Percentiles rank a stretch among this genome's conserved stretches.
phyloP scores from a whole-genome alignment of 2,797 vertebrate species.

The Valencia hispanica region DNA sequence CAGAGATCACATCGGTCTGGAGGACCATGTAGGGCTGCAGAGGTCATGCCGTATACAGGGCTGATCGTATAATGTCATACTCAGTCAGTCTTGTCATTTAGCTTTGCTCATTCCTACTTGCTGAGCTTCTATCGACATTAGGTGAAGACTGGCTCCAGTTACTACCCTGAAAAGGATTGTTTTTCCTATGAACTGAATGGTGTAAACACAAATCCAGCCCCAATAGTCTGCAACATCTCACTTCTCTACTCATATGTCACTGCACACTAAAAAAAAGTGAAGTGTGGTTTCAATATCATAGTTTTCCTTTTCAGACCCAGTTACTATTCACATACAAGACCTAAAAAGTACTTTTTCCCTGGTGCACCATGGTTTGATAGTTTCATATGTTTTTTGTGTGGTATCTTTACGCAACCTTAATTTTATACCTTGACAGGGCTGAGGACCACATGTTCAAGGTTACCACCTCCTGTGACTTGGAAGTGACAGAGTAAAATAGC shows the following conservation, averaged over 20 bases:
- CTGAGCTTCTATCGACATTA: slow-evolving; percentile 18
- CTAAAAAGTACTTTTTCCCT: not conserved
- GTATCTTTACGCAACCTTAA: too few species aligned
- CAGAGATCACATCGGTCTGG: slow-evolving; percentile 38
- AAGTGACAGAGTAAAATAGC: not conserved
- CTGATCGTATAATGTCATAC: slow-evolving; percentile 21
- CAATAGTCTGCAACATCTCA: slow-evolving; percentile 28
- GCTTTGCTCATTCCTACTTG: slow-evolving; percentile 21
- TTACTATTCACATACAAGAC: not conserved
- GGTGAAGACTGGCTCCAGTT: slow-evolving; percentile 1
- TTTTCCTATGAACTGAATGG: not conserved
- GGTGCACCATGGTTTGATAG: not conserved
- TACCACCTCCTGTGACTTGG: slow-evolving; percentile 31
- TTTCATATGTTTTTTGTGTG: not conserved
- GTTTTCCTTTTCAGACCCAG: not conserved
- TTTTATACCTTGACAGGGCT: not conserved
- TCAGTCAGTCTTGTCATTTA: slow-evolving; percentile 12
- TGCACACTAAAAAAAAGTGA: too few species aligned
- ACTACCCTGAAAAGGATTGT: slow-evolving; percentile 29
- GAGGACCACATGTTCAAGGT: slow-evolving; percentile 10
- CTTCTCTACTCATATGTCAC: not conserved
- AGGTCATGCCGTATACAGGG: slow-evolving; percentile 61
- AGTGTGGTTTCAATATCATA: not conserved
- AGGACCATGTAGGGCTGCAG: slow-evolving; percentile 66
- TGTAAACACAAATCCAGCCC: slow-evolving; percentile 38